Base-by-base conservation (phyloP, 1,140 invertebrate genomes). In the Aphaenogaster floridana region DNA sequence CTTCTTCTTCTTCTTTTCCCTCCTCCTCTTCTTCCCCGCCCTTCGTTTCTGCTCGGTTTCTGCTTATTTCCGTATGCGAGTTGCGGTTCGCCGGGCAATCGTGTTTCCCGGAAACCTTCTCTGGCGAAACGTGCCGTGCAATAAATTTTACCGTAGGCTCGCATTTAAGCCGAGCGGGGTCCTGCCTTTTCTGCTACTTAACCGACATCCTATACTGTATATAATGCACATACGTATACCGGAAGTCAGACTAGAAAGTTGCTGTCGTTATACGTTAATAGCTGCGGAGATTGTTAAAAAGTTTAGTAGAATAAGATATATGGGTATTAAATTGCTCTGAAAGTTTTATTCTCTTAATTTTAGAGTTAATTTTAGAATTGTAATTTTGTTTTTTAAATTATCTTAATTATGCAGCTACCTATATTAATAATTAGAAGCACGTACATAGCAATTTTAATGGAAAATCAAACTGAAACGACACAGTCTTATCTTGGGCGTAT, bases 11-110 rank as follows among this genome's bases (percentile, higher is more conserved):
- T 48, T 54, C 15, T 39, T 66, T 36, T 78, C 52, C 48, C 50
- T 45, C 59, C 57, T 52, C n/a, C 34, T 34, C 45, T 36, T 21
- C 36, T 59, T 28, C 28, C 50, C 28, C 50, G 15, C 39, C 61
- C n/a, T 50, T 78, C 64, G 69, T 86, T 84, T 90, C 79, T 90
- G 74, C 88, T 90, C 79, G 79, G 85, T 87, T 90, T 87, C 89
- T 86, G 45, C 89, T 91, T 90, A 88, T 88, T 91, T 91, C 90
- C 89, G 86, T 86, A 88, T 87, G 89, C 89, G 86, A 90, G 86
- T 57, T 91, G 90, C 77, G 90, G 90, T 88, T 88, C 87, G 89
- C 69, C 86, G 64, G 86, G 76, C 72, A 54, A 78, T 86, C 76
- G 63, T 68, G 74, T 80, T 66, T 66, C 74, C 84, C 50, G 50